These are phyloP conservation scores for Cryptoprocta ferox DNA, from an alignment of 2,797 vertebrate species.

Conservation along the genomic window DNA sequence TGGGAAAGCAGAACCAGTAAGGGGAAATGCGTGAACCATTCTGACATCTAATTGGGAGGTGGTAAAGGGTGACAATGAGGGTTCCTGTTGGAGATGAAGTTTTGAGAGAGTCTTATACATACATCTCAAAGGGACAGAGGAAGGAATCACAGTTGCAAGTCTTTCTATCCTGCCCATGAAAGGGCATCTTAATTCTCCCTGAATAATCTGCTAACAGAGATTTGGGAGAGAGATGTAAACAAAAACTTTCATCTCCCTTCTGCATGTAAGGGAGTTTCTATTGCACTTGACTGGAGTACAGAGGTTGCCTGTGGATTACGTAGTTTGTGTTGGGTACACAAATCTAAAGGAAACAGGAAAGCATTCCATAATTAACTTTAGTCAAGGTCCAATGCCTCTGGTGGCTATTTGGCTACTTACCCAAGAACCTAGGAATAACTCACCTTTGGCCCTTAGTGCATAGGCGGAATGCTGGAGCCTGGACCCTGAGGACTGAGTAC, in stretches of 20 bases:
- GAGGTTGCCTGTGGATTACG: background rate
- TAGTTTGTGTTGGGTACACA: background rate
- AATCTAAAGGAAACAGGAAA: conserved; percentile 1
- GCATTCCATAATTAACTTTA: conserved; percentile 7
- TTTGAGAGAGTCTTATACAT: background rate
- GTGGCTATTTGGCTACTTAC: background rate
- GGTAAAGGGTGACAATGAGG: too few relatives aligned
- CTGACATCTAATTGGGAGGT: background rate
- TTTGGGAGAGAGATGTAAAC: background rate
- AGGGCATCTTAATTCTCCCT: background rate
- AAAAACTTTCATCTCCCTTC: background rate
- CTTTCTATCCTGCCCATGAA: background rate
- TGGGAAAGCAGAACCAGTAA: background rate
- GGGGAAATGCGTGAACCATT: background rate
- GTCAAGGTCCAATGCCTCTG: background rate
- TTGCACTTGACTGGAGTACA: background rate
- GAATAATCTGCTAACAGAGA: background rate
- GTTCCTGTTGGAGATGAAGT: background rate
- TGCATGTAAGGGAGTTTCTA: background rate
- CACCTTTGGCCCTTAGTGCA: background rate
- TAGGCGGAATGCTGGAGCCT: background rate
- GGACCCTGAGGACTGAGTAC: background rate
- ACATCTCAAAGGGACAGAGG: too few relatives aligned
- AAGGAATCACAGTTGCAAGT: too few relatives aligned
- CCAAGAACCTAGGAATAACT: conserved; percentile 4